These are phyloP conservation scores for Triplophysa siluroides DNA, from an alignment of 2,113 vertebrate genomes.

Conservation along the genomic window DNA sequence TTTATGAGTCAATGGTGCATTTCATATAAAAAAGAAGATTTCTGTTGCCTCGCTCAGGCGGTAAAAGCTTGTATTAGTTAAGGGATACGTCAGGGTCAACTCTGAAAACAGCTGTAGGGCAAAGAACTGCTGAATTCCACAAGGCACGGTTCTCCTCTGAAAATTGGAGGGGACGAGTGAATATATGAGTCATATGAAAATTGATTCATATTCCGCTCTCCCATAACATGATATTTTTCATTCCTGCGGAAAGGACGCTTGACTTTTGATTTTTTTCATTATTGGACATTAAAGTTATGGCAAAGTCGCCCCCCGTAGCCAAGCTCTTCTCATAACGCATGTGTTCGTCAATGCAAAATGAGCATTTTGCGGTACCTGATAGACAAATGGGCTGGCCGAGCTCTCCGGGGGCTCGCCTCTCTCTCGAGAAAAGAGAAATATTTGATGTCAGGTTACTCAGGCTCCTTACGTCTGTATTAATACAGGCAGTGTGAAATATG, in stretches of 20 bases:
- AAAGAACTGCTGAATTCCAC: background rate
- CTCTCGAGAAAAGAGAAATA: constrained; percentile 16
- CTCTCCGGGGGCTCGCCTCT: constrained; percentile 30
- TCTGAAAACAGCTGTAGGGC: constrained; percentile 2
- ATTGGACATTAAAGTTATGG: constrained; percentile 36
- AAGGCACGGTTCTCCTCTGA: background rate
- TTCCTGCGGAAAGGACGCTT: background rate
- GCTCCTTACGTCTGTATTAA: constrained; percentile 38
- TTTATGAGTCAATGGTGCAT: constrained; percentile 18
- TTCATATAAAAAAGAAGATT: too few species aligned
- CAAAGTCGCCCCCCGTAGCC: constrained; percentile 38
- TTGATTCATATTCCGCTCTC: constrained; percentile 13
- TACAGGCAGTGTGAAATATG: constrained; percentile 25
- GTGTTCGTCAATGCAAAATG: constrained; percentile 36
- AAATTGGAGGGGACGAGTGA: background rate
- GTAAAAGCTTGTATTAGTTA: constrained; percentile 10
- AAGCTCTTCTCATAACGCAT: constrained; percentile 33
- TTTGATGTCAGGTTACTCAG: constrained; percentile 38
- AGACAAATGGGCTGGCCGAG: constrained; percentile 11
- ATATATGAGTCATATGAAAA: constrained; percentile 18
- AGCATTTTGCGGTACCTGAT: constrained; percentile 50
- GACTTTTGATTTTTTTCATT: constrained; percentile 36
- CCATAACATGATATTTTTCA: constrained; percentile 21
- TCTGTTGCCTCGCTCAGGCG: background rate
- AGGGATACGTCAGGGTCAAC: constrained; percentile 1